Evolutionary conservation across 2,797 vertebrate species (phyloP), one percentile per base, ranked within the genome.

Genomic region (Glossophaga mutica): DNA sequence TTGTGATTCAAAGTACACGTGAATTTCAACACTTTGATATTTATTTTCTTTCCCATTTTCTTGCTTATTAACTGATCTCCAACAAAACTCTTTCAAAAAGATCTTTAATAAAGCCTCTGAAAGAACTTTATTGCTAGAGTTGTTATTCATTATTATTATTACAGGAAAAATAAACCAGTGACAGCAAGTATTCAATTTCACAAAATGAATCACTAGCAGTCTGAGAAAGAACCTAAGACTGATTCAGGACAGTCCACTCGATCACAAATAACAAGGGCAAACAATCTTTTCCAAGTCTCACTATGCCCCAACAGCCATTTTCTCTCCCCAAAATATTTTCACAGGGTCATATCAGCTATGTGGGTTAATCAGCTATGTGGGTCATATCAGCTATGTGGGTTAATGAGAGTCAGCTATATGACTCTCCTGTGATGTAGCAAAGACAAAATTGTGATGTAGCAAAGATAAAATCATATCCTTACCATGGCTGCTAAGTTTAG

Each of bases 231-330:
- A 86, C 50, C 26, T 34, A 87, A 65, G 50, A 77, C 57, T 88
- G 48, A 95, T 48, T 95, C 59, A 86, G 82, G 22, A 68, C 37
- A 62, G 85, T 90, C 37, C 39, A 89, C 22, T 50, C 65, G 65
- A 79, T 70, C 52, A 90, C 52, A 92, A 92, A 84, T n/a, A 95
- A 86, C 32, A 89, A 88, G 46, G 42, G 37, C n/a, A 92, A 90
- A 94, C 21, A 52, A 74, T 88, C n/a, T 70, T 92, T 95, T 91
- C 81, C 37, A 92, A 90, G 77, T 32, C 29, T 82, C 59, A 88
- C 32, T 76, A 88, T 4, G 76, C 14, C 22, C 26, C 11, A 39
- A 15, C 19, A 74, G 21, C 18, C 22, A 68, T 84, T 83, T 39
- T 52, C 37, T 46, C 29, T 29, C 26, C 55, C 16, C 24, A 37